Conservation (phyloP, 2,797 vertebrate species). For the Chelon auratus region DNA sequence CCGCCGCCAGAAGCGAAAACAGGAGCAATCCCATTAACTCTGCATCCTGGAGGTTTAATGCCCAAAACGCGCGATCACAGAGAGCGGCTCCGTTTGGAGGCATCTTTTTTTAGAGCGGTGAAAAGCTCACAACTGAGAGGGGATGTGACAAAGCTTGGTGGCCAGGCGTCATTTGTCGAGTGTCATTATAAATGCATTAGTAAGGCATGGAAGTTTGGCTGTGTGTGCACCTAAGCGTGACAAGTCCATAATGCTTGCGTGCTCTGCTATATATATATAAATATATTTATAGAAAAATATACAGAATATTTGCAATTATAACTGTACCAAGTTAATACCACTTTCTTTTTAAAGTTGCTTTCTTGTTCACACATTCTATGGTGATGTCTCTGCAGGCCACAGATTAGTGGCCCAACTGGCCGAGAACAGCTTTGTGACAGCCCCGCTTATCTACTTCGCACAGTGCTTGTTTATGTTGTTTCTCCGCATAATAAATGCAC, state of each 20-base stretch:
- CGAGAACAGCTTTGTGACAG: conserved; percentile 69
- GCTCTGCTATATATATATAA: conserved; percentile 1
- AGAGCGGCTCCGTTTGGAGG: conserved; percentile 60
- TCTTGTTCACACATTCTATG: conserved; percentile 55
- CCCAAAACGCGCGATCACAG: conserved; percentile 62
- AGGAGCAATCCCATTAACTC: conserved; percentile 82
- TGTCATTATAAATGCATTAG: conserved; percentile 34
- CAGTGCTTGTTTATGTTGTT: conserved; percentile 82
- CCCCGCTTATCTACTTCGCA: conserved; percentile 76
- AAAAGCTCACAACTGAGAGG: conserved; percentile 41
- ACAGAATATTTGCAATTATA: conserved; percentile 30
- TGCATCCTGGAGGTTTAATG: conserved; percentile 70
- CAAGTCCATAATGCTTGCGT: conserved; percentile 3
- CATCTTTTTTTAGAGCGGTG: conserved; percentile 63
- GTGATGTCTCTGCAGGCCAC: conserved; percentile 60
- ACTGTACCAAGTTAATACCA: conserved; percentile 35
- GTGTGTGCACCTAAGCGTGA: not conserved
- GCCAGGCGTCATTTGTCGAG: conserved; percentile 49
- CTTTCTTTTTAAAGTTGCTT: conserved; percentile 27
- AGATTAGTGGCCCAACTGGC: conserved; percentile 73
- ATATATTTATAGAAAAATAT: not conserved
- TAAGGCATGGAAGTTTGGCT: conserved; percentile 27
- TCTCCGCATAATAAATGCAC: conserved; percentile 67
- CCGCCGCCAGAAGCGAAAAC: conserved; percentile 66
- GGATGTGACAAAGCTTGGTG: conserved; percentile 60